Conservation (phyloP, 2,113 vertebrate genomes). For the Rattus norvegicus region GRCr8 NC_086027.1:95718001-95718500, state of each 20-base stretch:
- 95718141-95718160: not conserved
- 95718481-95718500: not conserved
- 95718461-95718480: not conserved
- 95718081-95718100: not conserved
- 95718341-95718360: slow-evolving; percentile 19
- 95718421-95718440: not conserved
- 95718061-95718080: not conserved
- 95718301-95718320: slow-evolving; percentile 2
- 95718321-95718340: not conserved
- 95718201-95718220: not conserved
- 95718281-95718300: not conserved
- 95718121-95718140: slow-evolving; percentile 16
- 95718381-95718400: not conserved
- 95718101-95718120: not conserved
- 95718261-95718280: not conserved
- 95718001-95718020: accelerated
- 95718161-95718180: not conserved
- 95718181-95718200: accelerated
- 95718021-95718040: not conserved
- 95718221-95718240: not conserved
- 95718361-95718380: not conserved
- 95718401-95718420: not conserved
- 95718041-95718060: not conserved
- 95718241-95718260: not conserved
- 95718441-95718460: not conserved